Conservation (phyloP, 2,113 vertebrate genomes). For the Galemys pyrenaicus region DNA sequence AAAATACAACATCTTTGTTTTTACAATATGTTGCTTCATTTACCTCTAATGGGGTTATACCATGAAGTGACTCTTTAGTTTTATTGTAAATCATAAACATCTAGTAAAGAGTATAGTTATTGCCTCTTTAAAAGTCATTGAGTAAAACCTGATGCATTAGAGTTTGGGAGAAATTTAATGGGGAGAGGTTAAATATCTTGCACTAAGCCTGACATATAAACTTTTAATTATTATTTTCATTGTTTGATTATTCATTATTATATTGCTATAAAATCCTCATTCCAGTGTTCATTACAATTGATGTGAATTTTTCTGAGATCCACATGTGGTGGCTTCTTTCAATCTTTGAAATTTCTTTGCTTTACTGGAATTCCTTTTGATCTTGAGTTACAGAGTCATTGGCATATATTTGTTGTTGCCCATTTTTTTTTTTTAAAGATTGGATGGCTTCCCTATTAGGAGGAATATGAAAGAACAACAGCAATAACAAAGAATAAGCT, state of each 20-base stretch:
- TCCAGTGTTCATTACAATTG: neutral
- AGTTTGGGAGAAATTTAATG: neutral
- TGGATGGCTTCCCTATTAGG: too few relatives aligned
- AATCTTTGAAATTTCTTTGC: neutral
- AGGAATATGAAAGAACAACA: too few relatives aligned
- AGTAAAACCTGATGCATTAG: neutral
- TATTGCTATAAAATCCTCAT: neutral
- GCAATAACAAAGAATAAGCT: too few relatives aligned
- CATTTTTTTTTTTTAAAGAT: too few relatives aligned
- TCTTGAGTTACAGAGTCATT: neutral
- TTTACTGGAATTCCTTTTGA: neutral
- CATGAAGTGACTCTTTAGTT: slow-evolving; percentile 23
- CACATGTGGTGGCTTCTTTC: neutral
- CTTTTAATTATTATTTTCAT: neutral
- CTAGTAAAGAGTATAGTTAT: neutral
- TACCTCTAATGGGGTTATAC: neutral
- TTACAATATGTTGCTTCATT: neutral
- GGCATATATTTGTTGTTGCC: neutral
- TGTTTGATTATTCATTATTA: neutral
- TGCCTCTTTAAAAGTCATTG: neutral
- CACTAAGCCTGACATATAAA: neutral
- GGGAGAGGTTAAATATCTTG: neutral
- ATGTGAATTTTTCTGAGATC: neutral
- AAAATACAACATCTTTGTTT: neutral
- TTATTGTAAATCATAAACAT: neutral